Base-by-base conservation (phyloP, 2,888 invertebrate species). In the Furcula furcula region DNA sequence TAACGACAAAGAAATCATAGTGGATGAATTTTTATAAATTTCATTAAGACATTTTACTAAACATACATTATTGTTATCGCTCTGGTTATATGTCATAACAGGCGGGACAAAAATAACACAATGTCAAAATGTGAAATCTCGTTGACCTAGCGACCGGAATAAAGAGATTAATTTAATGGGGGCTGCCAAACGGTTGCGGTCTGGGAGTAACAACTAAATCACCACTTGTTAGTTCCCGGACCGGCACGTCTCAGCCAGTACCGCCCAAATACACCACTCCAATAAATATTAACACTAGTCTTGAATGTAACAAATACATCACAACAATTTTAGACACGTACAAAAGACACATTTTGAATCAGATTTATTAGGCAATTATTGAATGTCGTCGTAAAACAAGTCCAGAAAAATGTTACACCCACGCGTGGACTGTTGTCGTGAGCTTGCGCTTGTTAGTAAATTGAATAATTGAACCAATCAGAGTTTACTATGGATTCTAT, bases 391-490 rank as follows among this genome's bases (percentile, higher is more conserved):
- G 47, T 49, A 40, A 47, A 50, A 31, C 44, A 35, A 42, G 40
- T 41, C 40, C 23, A 50, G 36, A 57, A 65, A 65, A 56, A 56
- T 54, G 34, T 50, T 42, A 34, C 51, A 42, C 45, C 41, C 34
- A 46, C 29, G 56, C 65, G 66, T 68, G 61, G 66, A 70, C 36
- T 31, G 62, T 31, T n/a, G 55, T 40, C 35, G 60, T 34, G 55
- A 49, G 54, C 60, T 57, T 48, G 53, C 58, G 52, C 58, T 67
- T 62, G 59, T 57, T 55, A 53, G 49, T 37, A 55, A 70, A 75
- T 77, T 70, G 74, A 72, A 69, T 72, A 74, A 75, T 76, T 75
- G 75, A 72, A 67, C 57, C 66, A 76, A 73, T 70, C 63, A 66
- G 65, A 68, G 60, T 64, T 60, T 65, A 57, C 65, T 65, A 63